A percentile compares a stretch with the other conserved stretches of the same genome.
phyloP scores from a whole-genome alignment of 2,113 vertebrate genomes.

The Oxyruncus cristatus region DNA sequence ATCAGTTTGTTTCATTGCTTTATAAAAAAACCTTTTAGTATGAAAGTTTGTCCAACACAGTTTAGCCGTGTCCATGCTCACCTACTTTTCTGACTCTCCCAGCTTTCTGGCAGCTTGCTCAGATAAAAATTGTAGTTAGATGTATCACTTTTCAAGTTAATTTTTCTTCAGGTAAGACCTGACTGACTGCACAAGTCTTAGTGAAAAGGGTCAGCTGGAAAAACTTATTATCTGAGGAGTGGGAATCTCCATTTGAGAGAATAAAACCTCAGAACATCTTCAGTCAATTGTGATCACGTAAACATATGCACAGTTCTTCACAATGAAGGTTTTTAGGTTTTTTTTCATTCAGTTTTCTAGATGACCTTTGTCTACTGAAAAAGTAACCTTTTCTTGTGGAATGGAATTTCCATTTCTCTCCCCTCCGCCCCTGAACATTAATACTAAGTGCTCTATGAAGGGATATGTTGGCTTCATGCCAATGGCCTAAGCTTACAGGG shows the following conservation, averaged over 20 bases:
- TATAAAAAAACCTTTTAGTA: neutral
- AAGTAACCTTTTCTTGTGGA: accelerated
- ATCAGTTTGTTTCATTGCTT: accelerated
- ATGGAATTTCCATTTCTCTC: neutral
- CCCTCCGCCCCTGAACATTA: neutral
- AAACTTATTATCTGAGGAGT: neutral
- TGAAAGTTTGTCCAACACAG: neutral
- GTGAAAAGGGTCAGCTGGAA: neutral
- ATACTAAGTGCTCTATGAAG: neutral
- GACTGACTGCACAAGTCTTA: neutral
- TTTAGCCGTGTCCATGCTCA: neutral
- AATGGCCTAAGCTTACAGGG: no score
- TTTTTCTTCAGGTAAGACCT: neutral
- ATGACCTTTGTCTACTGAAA: neutral
- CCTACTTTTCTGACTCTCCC: neutral
- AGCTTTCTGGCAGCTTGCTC: neutral
- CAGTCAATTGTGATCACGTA: neutral
- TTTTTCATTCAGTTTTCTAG: neutral
- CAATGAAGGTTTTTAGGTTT: neutral
- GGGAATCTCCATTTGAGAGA: neutral
- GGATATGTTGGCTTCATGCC: no score
- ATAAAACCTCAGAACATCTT: neutral
- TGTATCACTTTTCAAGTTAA: neutral
- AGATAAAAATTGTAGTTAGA: neutral
- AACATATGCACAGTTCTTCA: neutral